These are phyloP conservation scores for Rattus rattus DNA, from an alignment of 2,113 vertebrate genomes.

Conservation along the genomic window DNA sequence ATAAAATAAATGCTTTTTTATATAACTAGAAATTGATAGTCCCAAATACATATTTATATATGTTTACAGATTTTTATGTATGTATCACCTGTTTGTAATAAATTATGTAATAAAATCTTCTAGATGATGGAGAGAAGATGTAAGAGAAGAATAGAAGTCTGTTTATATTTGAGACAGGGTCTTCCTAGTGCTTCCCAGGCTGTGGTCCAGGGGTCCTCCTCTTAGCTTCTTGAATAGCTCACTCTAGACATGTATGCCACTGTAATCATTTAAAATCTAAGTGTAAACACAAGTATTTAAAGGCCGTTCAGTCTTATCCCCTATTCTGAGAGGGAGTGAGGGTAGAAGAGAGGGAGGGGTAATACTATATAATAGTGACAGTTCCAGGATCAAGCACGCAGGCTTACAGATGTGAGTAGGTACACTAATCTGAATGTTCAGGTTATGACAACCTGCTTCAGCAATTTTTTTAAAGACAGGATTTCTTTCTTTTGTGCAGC, in stretches of 20 bases:
- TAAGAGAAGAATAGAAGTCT: conserved; percentile 17
- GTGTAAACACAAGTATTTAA: conserved; percentile 40
- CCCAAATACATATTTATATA: too few relatives aligned
- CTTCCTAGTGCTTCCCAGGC: not conserved
- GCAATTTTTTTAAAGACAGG: conserved; percentile 13
- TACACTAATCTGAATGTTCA: not conserved
- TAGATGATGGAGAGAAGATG: conserved; percentile 21
- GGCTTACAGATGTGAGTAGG: not conserved
- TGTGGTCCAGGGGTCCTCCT: not conserved
- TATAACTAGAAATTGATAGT: too few relatives aligned
- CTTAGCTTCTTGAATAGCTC: not conserved
- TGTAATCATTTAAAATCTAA: not conserved
- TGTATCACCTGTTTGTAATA: not conserved
- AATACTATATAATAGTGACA: not conserved
- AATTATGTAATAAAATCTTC: conserved; percentile 25
- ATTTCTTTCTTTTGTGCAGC: not conserved
- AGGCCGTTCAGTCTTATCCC: not conserved
- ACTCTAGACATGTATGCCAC: not conserved
- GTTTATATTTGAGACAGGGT: not conserved
- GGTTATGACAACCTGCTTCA: not conserved
- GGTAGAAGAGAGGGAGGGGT: not conserved
- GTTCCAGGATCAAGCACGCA: not conserved
- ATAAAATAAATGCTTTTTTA: too few relatives aligned
- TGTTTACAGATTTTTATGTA: too few relatives aligned
- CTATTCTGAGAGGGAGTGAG: not conserved